Evolutionary conservation across 2,113 vertebrate genomes (phyloP), one percentile per base, ranked within the genome.

Genomic region (Psophia crepitans): DNA sequence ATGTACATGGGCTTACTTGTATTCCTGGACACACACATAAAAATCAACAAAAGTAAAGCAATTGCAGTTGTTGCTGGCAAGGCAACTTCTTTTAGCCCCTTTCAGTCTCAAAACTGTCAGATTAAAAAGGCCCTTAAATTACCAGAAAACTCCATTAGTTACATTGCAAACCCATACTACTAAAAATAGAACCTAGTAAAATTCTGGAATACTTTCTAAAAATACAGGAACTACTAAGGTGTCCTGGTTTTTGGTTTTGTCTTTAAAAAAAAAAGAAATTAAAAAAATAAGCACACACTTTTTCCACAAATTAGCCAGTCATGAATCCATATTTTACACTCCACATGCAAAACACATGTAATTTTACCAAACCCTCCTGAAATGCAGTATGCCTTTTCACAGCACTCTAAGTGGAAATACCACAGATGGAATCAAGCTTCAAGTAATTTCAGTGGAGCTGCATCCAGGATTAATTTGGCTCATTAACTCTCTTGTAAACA

Each of bases 41-140:
- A 94, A 94, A 61, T 15, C 69, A 90, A 84, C 32, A 95, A 37
- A 96, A 89, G 43, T 41, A 91, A 94, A 82, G 48, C 61, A 93
- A 49, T 57, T 66, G 15, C 39, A 71, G 17, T 13, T 92, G 74
- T 64, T 70, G 5, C 43, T 69, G 15, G 8, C 19, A 22, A 60
- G 5, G 53, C 32, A 81, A 84, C 22, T 77, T 82, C 5, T 57
- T 87, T 77, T 66, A 60, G 64, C 16, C 49, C 75, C 71, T 88
- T 58, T 80, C 73, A 84, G 54, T 58, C 60, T 74, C 39, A 64
- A 17, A 86, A 68, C 69, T 58, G 63, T 26, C 68, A 89, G 57
- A 84, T 60, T 51, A 87, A 90, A 94, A 60, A 58, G 33, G 88
- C 37, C 16, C 44, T 75, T 93, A 60, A 95, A 96, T 93, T 82